These are phyloP conservation scores for Corythornis cristatus DNA, from an alignment of 2,113 vertebrate genomes.

Conservation along the genomic window DNA sequence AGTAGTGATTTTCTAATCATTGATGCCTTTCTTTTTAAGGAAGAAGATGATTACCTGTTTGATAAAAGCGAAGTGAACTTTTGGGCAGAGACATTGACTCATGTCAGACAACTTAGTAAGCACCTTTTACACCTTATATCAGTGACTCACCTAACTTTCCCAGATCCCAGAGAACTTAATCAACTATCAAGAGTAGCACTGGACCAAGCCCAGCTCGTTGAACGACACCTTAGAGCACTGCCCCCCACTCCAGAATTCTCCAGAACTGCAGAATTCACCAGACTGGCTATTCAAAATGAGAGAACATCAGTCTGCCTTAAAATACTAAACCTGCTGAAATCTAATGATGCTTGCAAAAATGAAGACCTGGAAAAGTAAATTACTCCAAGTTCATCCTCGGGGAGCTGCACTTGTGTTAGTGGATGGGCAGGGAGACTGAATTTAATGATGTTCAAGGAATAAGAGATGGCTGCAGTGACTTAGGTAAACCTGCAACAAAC, in stretches of 20 bases:
- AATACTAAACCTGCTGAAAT: constrained; percentile 68
- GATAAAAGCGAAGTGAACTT: constrained; percentile 93
- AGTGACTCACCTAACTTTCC: background rate
- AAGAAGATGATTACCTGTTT: constrained; percentile 88
- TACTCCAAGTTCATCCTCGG: background rate
- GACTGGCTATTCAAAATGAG: constrained; percentile 78
- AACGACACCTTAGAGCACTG: constrained; percentile 71
- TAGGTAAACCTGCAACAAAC: background rate
- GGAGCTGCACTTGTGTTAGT: background rate
- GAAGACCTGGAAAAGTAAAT: background rate
- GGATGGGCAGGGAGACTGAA: background rate
- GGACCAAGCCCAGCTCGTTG: constrained; percentile 35
- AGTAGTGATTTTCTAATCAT: background rate
- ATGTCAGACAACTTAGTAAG: constrained; percentile 78
- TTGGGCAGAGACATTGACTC: constrained; percentile 90
- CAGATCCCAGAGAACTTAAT: constrained; percentile 21
- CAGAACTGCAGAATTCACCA: constrained; percentile 81
- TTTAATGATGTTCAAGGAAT: background rate
- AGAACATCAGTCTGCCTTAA: constrained; percentile 76
- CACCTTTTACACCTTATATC: constrained; percentile 77
- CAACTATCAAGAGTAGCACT: constrained; percentile 63
- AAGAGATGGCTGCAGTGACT: background rate
- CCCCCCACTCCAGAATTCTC: constrained; percentile 85
- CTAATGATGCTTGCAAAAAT: background rate
- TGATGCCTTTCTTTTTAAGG: constrained; percentile 71